phyloP scores from a whole-genome alignment of 1,140 invertebrate genomes.

The Colletes latitarsis region DNA sequence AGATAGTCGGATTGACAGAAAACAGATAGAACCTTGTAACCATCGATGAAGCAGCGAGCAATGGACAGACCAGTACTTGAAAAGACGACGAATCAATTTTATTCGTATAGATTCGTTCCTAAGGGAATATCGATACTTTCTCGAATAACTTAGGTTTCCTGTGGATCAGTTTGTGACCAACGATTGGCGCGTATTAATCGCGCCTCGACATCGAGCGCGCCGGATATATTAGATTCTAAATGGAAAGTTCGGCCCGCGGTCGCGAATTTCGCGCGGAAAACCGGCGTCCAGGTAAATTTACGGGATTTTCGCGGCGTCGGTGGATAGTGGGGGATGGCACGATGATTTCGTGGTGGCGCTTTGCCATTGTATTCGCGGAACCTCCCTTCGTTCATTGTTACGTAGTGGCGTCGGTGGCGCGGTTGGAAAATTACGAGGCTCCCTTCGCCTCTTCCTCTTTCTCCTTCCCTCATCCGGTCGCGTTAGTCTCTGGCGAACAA shows the following conservation, averaged over 20 bases:
- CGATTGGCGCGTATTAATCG: too few relatives aligned
- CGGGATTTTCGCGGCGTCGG: conserved; percentile 40
- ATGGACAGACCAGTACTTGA: too few relatives aligned
- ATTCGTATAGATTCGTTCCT: too few relatives aligned
- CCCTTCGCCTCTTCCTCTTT: conserved; percentile 46
- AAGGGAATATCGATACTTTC: too few relatives aligned
- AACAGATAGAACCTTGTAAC: too few relatives aligned
- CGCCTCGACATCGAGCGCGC: not conserved
- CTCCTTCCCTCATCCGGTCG: conserved; percentile 55
- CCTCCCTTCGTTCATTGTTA: conserved; percentile 62
- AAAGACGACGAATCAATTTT: too few relatives aligned
- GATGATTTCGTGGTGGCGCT: conserved; percentile 51
- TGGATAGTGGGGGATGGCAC: not conserved
- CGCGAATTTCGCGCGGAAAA: conserved; percentile 14
- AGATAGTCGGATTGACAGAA: too few relatives aligned
- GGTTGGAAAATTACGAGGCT: conserved; percentile 64
- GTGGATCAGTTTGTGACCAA: too few relatives aligned
- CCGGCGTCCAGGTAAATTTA: conserved; percentile 46
- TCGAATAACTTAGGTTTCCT: too few relatives aligned
- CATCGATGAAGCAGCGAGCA: too few relatives aligned
- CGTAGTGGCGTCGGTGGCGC: conserved; percentile 43
- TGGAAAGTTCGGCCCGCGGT: not conserved
- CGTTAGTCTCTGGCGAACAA: conserved; percentile 53
- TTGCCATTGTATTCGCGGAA: conserved; percentile 55
- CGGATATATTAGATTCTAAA: not conserved